Base-by-base conservation (phyloP, 2,113 vertebrate species). In the Myrmecobius fasciatus region DNA sequence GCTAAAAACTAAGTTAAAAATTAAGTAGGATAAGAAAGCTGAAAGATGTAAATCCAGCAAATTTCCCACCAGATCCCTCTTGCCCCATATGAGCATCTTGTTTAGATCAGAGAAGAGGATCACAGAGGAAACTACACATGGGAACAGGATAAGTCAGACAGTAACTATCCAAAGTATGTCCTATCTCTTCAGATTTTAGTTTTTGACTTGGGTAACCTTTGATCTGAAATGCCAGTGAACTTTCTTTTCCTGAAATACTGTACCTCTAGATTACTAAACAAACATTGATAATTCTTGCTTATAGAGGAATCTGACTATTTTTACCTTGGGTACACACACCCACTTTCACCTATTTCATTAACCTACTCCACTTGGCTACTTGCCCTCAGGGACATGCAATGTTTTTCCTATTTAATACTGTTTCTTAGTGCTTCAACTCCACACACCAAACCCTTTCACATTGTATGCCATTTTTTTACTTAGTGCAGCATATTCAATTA, bases 21-120 rank as follows among this genome's bases (percentile, higher is more conserved):
- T 14, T 67, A 89, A 14, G 91, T 52, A 14, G 51, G 90, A 92
- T 51, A 54, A 97, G 52, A 95, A 97, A 95, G 96, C 48, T 94
- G 60, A 51, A 90, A 97, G 92, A 94, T 94, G 89, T 0, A 31
- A 97, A 2, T n/a, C 17, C 8, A 24, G 95, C 92, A 95, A 91
- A 92, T 95, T 91, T 91, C 36, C 90, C 5, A 95, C 83, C 20
- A 93, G n/a, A 96, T 56, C 47, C 93, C 91, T 36, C 91, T 51
- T 88, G 22, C 26, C n/a, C 6, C 67, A 43, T 43, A 83, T 43
- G 67, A 93, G 89, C 52, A 36, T 28, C 20, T 91, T 4, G 6
- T 91, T 93, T 49, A 90, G 47, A 28, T 47, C 89, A 89, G 88
- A 91, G 20, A 6, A 83, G n/a, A 24, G 7, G 67, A 83, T 20